These are phyloP conservation scores for Cetonia aurata DNA, from an alignment of 2,888 invertebrate genomes.

Conservation along the genomic window DNA sequence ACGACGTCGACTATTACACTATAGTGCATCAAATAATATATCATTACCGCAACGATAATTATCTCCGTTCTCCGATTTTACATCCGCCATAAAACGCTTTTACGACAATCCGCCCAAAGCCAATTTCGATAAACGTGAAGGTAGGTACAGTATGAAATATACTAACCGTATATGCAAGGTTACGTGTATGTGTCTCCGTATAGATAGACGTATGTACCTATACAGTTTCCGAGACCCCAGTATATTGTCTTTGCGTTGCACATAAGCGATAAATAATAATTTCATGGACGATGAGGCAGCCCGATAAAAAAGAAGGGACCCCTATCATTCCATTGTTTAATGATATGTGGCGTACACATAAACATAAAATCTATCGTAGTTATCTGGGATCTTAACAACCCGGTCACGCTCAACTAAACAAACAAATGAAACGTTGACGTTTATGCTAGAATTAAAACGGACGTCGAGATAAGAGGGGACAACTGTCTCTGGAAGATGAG, in stretches of 20 bases:
- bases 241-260: conserved; percentile 27
- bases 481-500: no score
- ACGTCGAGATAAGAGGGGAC: neutral
- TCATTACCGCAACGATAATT: conserved; percentile 4
- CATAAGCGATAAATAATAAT: conserved; percentile 36
- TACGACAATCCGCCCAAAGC: no score
- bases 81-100: conserved; percentile 3
- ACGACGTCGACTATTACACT: no score
- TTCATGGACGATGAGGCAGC: conserved; percentile 31
- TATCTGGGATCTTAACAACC: conserved; percentile 36
- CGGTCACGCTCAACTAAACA: conserved; percentile 40
- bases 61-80: conserved; percentile 5
- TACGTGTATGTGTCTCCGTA: no score
- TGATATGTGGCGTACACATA: conserved; percentile 39
- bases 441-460: conserved; percentile 30
- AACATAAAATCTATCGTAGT: conserved; percentile 39
- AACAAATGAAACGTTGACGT: conserved; percentile 32
- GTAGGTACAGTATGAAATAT: no score
- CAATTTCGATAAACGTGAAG: no score
- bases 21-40: conserved; percentile 1
- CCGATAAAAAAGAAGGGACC: conserved; percentile 31
- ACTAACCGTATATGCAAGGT: no score
- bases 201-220: no score
- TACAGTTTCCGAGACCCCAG: neutral
- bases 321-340: conserved; percentile 39